Percentiles rank a stretch among this genome's conserved stretches.
These are phyloP conservation scores for Peromyscus melanophrys DNA, from an alignment of 2,797 vertebrate species.

Conservation along the genomic window DNA sequence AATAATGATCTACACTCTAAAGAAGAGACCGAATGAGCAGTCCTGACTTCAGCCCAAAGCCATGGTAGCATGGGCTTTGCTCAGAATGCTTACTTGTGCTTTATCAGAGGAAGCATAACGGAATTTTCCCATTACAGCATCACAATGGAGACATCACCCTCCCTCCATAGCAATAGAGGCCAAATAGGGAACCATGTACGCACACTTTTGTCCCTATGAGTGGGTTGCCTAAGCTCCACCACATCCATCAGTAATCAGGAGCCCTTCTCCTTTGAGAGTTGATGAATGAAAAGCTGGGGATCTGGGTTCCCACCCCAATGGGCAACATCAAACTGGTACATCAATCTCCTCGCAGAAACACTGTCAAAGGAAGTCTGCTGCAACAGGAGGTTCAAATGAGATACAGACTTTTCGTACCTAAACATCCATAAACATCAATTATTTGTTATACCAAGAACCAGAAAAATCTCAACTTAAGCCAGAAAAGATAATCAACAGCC, in stretches of 20 bases:
- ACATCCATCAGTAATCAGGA: background rate
- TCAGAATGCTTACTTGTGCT: background rate
- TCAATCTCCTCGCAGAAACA: background rate
- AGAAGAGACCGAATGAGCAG: background rate
- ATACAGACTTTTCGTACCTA: background rate
- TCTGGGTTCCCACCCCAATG: background rate
- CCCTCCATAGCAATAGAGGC: accelerated
- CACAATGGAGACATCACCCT: background rate
- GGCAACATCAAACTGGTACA: background rate
- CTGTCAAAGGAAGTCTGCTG: background rate
- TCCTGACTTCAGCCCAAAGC: background rate
- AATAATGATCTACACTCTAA: background rate
- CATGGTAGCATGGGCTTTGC: background rate
- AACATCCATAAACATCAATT: background rate
- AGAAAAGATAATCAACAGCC: background rate
- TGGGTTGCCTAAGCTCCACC: background rate
- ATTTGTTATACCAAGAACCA: background rate
- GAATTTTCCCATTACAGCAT: background rate
- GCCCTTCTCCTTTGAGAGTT: accelerated
- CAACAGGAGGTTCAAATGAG: background rate
- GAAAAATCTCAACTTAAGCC: background rate
- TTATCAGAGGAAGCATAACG: background rate
- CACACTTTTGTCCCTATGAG: background rate
- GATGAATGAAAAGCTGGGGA: background rate
- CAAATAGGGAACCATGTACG: background rate